phyloP scores from a whole-genome alignment of 1,140 invertebrate genomes.

The Trissolcus basalis region DNA sequence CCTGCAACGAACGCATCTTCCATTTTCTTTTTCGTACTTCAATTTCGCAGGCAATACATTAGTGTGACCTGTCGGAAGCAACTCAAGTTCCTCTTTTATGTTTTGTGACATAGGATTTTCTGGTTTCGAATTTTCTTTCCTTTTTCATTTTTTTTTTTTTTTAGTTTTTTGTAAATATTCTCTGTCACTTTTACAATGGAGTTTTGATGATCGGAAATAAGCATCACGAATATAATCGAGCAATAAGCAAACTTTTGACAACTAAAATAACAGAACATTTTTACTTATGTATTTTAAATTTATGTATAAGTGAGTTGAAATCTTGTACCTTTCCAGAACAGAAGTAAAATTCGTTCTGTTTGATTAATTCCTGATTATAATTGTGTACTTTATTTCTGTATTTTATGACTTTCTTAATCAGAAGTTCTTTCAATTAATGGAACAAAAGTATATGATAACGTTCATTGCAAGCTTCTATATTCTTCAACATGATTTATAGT shows the following conservation, averaged over 20 bases:
- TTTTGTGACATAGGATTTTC: background rate
- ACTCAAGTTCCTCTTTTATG: background rate
- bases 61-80: conserved; percentile 30
- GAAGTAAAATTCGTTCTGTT: no score
- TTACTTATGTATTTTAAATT: no score
- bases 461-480: background rate
- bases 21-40: conserved; percentile 56
- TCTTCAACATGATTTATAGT: conserved; percentile 4
- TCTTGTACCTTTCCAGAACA: no score
- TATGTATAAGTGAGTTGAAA: no score
- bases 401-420: background rate
- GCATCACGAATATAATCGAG: no score
- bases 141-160: background rate
- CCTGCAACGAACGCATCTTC: conserved; percentile 42
- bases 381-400: background rate
- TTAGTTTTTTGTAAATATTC: no score
- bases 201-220: no score
- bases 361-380: background rate
- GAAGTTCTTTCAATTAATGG: conserved; percentile 6
- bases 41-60: conserved; percentile 55
- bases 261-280: no score
- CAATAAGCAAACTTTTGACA: no score
- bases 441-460: background rate
- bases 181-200: no score
- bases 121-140: no score